Evolutionary conservation across 2,113 vertebrate species (phyloP).

Genomic region (Gasterosteus aculeatus): DNA sequence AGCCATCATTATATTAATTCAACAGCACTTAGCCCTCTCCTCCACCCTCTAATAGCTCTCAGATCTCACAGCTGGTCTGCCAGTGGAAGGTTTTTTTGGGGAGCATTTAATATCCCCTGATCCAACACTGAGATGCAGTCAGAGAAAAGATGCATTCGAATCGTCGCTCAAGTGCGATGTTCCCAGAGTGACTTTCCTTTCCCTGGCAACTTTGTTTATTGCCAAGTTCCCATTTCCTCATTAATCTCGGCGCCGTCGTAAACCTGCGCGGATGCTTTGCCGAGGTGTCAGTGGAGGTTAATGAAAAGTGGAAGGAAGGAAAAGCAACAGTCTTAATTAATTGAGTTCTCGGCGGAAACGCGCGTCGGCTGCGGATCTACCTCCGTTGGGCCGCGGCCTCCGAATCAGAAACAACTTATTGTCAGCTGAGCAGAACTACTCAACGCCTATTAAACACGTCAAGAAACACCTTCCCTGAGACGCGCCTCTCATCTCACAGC

Average conservation of each 20-base stretch:
- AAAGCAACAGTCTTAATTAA: constrained; percentile 77
- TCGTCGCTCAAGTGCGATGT: constrained; percentile 13
- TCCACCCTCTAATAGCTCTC: constrained; percentile 33
- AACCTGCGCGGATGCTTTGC: constrained; percentile 48
- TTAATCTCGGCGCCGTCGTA: constrained; percentile 69
- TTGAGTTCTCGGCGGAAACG: constrained; percentile 66
- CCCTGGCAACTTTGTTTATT: constrained; percentile 72
- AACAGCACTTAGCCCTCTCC: constrained; percentile 65
- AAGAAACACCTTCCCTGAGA: constrained; percentile 75
- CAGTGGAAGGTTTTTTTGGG: constrained; percentile 12
- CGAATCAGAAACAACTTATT: constrained; percentile 66
- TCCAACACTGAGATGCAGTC: constrained; percentile 14
- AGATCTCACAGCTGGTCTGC: constrained; percentile 38
- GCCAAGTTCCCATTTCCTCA: constrained; percentile 73
- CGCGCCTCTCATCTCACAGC: constrained; percentile 70
- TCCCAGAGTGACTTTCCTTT: constrained; percentile 51
- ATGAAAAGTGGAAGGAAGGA: constrained; percentile 79
- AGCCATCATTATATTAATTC: constrained; percentile 61
- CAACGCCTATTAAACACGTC: constrained; percentile 78
- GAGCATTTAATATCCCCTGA: constrained; percentile 11
- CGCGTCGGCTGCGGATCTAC: constrained; percentile 64
- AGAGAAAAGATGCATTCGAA: constrained; percentile 23
- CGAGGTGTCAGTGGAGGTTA: constrained; percentile 75
- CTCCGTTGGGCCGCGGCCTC: constrained; percentile 48
- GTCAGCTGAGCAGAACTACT: constrained; percentile 75